Conservation (phyloP, 2,888 invertebrate species). For the Fragum whitleyi region DNA sequence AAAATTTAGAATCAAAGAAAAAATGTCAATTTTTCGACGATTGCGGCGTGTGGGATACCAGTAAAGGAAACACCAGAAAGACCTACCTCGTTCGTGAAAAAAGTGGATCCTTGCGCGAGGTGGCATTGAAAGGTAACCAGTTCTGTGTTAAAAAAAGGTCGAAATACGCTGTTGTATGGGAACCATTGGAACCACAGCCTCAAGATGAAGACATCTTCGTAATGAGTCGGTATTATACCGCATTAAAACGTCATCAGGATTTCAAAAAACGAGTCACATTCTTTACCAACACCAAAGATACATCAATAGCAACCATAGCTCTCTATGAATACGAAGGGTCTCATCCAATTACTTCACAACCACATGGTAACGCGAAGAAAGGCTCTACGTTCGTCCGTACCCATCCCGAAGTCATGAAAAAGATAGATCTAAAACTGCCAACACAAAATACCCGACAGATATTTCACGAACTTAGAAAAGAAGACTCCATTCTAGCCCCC, state of each 20-base stretch:
- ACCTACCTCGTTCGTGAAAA: background rate
- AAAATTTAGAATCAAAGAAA: conserved; percentile 8
- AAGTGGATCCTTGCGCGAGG: no score
- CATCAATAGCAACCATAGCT: background rate
- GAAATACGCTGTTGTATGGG: background rate
- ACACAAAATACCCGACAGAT: conserved; percentile 7
- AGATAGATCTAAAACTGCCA: background rate
- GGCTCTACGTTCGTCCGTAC: background rate
- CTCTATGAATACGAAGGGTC: background rate
- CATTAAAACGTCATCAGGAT: background rate
- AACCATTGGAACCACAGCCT: conserved; percentile 19
- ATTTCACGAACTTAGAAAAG: background rate
- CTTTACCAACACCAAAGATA: background rate
- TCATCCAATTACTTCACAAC: background rate
- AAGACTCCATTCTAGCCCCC: background rate
- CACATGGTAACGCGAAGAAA: conserved; percentile 3
- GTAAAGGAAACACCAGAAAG: conserved; percentile 24
- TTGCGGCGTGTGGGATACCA: conserved; percentile 33
- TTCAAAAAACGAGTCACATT: conserved; percentile 24
- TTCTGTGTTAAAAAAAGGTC: background rate
- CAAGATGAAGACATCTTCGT: background rate
- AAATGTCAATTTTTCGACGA: conserved; percentile 43
- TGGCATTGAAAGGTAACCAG: background rate
- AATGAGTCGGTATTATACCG: conserved; percentile 13
- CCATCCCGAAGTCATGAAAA: background rate